These are phyloP conservation scores for Petrosia ficiformis DNA, from an alignment of 37 sponge, comb jelly and placozoan genomes.

Conservation along the genomic window DNA sequence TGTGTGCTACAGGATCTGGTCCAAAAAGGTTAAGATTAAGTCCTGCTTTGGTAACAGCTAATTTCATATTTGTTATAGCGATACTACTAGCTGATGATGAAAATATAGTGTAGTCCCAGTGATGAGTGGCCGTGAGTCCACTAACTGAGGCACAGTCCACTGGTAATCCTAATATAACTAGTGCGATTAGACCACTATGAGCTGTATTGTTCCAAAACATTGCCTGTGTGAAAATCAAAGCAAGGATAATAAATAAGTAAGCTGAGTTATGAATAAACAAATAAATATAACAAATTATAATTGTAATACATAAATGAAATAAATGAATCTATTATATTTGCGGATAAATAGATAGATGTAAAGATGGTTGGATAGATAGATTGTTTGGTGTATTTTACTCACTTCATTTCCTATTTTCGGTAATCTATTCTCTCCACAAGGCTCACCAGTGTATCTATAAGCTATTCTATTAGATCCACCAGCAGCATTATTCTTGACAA, in stretches of 20 bases:
- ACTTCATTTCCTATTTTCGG: no score
- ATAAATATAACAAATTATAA: not conserved
- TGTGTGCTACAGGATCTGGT: conserved; percentile 81
- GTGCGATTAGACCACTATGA: conserved; percentile 64
- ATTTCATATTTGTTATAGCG: conserved; percentile 35
- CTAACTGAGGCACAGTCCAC: conserved; percentile 64
- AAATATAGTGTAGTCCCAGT: conserved; percentile 85
- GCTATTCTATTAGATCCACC: conserved; percentile 76
- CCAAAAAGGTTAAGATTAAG: conserved; percentile 82
- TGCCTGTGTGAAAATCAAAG: conserved; percentile 38
- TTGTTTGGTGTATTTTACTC: no score
- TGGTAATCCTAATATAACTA: conserved; percentile 55
- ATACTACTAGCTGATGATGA: conserved; percentile 69
- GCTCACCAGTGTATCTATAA: conserved; percentile 61
- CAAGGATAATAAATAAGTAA: not conserved
- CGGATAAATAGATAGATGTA: no score
- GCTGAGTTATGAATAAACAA: not conserved
- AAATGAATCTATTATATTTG: not conserved
- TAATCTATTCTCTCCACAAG: conserved; percentile 27
- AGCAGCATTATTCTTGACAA: conserved; percentile 66
- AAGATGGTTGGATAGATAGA: no score
- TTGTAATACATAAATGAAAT: not conserved
- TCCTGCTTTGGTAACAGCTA: conserved; percentile 77
- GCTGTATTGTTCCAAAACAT: conserved; percentile 79
- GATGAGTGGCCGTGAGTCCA: conserved; percentile 58